Evolutionary conservation across 2,797 vertebrate genomes (phyloP).

Genomic region (Oophaga sylvatica): DNA sequence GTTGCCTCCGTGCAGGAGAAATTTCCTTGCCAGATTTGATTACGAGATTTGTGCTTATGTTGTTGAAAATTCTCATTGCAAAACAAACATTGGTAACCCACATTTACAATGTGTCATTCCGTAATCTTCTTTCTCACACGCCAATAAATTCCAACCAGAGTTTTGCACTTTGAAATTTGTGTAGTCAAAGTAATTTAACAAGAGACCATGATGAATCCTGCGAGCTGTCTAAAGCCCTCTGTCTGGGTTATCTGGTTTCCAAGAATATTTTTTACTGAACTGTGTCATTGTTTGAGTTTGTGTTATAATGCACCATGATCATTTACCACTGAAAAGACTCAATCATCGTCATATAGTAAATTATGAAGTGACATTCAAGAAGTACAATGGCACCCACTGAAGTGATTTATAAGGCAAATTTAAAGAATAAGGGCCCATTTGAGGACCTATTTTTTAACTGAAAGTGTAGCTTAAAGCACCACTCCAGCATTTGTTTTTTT

Average conservation of each 20-base stretch:
- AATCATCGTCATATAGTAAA: neutral
- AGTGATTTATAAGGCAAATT: too few relatives aligned
- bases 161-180: neutral
- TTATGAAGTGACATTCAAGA: neutral
- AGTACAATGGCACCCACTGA: too few relatives aligned
- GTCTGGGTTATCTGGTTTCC: neutral
- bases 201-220: neutral
- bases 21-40: slow-evolving; percentile 61
- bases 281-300: neutral
- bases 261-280: neutral
- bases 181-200: slow-evolving; percentile 8
- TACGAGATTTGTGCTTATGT: slow-evolving; percentile 45
- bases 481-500: too few relatives aligned
- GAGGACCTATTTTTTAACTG: too few relatives aligned
- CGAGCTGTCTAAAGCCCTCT: neutral
- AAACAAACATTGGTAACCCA: slow-evolving; percentile 53
- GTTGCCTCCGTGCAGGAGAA: slow-evolving; percentile 48
- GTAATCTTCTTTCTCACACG: slow-evolving; percentile 26
- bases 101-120: slow-evolving; percentile 51
- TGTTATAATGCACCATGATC: neutral
- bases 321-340: neutral
- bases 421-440: too few relatives aligned
- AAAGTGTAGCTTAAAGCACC: too few relatives aligned
- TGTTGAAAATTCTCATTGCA: slow-evolving; percentile 45
- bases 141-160: slow-evolving; percentile 4